Conservation (phyloP, 2,113 vertebrate genomes). For the Rhineura floridana region DNA sequence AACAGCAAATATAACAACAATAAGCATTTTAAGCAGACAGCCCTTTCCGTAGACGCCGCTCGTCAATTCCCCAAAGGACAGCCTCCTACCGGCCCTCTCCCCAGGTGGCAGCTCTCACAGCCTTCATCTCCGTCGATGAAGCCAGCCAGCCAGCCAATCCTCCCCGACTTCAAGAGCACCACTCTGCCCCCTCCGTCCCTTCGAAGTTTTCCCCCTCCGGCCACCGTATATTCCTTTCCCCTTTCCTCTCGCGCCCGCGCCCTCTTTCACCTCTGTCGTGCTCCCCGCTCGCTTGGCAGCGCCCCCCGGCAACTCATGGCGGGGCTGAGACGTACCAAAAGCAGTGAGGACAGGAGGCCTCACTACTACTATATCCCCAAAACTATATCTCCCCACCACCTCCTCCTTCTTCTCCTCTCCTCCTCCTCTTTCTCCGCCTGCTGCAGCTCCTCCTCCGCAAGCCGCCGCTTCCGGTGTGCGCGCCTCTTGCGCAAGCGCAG, state of each 20-base stretch:
- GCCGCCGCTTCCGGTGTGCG: slow-evolving; percentile 51
- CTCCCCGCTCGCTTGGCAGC: slow-evolving; percentile 56
- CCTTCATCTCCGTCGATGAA: no score
- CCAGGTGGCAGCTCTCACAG: background rate
- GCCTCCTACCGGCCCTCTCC: background rate
- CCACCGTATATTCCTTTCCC: background rate
- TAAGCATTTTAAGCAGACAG: no score
- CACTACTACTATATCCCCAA: background rate
- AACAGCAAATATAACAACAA: no score
- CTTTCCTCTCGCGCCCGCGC: background rate
- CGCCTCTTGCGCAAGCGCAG: slow-evolving; percentile 61
- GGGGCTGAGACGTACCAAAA: background rate
- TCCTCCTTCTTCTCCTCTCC: slow-evolving; percentile 2
- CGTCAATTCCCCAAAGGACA: no score
- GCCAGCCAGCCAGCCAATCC: no score
- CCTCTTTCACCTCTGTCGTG: slow-evolving; percentile 36
- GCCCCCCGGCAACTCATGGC: slow-evolving; percentile 61
- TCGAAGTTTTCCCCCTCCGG: background rate
- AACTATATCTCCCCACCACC: background rate
- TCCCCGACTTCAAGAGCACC: no score
- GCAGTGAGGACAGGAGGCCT: background rate
- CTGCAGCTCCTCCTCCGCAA: no score
- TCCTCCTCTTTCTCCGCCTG: background rate
- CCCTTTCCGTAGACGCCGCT: no score
- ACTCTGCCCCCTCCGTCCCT: background rate